Evolutionary conservation across 2,888 invertebrate species (phyloP), one percentile per base, ranked within the genome.

Genomic region (Parapristionchus giblindavisi): DNA sequence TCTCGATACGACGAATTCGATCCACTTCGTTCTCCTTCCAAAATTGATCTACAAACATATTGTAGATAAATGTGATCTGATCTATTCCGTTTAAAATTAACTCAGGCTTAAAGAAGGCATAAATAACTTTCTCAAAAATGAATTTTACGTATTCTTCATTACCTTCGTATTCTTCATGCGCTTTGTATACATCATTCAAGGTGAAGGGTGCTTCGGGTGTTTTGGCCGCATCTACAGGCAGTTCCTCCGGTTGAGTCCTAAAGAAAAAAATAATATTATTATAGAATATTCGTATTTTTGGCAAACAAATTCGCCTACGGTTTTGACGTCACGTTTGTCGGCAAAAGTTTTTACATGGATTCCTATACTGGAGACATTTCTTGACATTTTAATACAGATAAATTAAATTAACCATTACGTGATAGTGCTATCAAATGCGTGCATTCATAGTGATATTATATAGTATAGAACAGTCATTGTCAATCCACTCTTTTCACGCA

Each of bases 21-120:
- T 71, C 70, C 29, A 14, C 32, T 56, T 71, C 56, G 27, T 56
- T 54, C 29, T 71, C 40, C 4, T 36, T 40, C 70, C 70, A 71
- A 40, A 71, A 56, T 21, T 71, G 56, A 24, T 56, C 70, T 71
- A 21, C 14, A 71, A 56, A 8, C 8, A 56, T 8, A 24, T 1
- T 29, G 14, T n/a, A 52, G n/a, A 34, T 29, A 36, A 56, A 3
- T 3, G 56, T 3, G 56, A 56, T 43, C 21, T 58, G 8, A 1
- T 58, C 29, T n/a, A 54, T 54, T 3, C 29, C 29, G 14, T 54
- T 6, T 11, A 27, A 52, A n/a, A 52, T 1, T 27, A 6, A 52
- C 27, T 3, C 27, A 27, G 3, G 54, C 11, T 1, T 24, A 27
- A 29, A 52, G 52, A 52, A 21, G 52, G 52, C 8, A 8, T 17